phyloP scores from a whole-genome alignment of 1,140 invertebrate genomes.

The Dinoponera quadriceps region DNA sequence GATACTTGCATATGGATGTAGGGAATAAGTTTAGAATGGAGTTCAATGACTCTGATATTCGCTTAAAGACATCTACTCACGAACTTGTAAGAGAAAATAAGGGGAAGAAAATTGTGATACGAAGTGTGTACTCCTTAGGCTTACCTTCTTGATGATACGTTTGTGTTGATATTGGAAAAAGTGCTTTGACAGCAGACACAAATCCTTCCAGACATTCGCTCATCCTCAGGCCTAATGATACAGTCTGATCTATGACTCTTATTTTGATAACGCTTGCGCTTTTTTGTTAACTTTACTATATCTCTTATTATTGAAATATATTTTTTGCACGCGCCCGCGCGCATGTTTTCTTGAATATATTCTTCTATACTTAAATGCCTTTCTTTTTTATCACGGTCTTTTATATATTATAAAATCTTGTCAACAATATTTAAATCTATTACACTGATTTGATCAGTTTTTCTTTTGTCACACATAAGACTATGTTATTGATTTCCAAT shows the following conservation, averaged over 20 bases:
- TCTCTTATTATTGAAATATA: slow-evolving; percentile 68
- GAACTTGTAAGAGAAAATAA: slow-evolving; percentile 72
- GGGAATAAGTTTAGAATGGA: slow-evolving; percentile 63
- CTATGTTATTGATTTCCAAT: slow-evolving; percentile 12
- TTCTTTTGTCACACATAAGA: slow-evolving; percentile 59
- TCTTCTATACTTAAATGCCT: not conserved
- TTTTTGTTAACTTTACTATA: slow-evolving; percentile 75
- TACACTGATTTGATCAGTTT: no score
- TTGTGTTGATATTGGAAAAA: slow-evolving; percentile 85
- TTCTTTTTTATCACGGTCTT: slow-evolving; percentile 63
- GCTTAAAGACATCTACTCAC: slow-evolving; percentile 67
- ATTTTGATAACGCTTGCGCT: slow-evolving; percentile 80
- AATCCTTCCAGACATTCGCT: slow-evolving; percentile 86
- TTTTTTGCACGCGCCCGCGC: no score
- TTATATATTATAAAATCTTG: slow-evolving; percentile 28
- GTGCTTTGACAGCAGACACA: slow-evolving; percentile 85
- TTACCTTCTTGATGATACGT: slow-evolving; percentile 85
- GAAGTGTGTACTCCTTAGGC: slow-evolving; percentile 81
- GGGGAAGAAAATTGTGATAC: slow-evolving; percentile 78
- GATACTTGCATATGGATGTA: slow-evolving; percentile 62
- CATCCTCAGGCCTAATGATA: slow-evolving; percentile 85
- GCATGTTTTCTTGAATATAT: not conserved
- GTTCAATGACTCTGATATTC: slow-evolving; percentile 59
- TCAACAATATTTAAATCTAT: no score
- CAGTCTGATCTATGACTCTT: slow-evolving; percentile 84